These are phyloP conservation scores for Vipera ursinii DNA, from an alignment of 2,797 vertebrate genomes.

Conservation along the genomic window DNA sequence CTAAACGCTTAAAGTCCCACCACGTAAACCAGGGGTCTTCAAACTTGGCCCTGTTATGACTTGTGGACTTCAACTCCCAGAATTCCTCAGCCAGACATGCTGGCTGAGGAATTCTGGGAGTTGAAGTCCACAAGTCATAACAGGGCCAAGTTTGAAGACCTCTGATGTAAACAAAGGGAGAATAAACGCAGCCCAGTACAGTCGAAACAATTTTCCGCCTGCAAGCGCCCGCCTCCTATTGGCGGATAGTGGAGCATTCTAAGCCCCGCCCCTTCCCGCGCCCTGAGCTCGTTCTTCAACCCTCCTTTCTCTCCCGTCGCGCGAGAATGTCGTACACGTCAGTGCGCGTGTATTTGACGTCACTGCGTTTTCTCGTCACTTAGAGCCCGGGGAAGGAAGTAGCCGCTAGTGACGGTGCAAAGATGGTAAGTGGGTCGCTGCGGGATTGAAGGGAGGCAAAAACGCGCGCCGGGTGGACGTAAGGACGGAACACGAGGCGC, in stretches of 20 bases:
- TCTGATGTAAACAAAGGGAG: background rate
- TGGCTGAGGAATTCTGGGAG: too few species aligned
- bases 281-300: background rate
- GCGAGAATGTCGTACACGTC: background rate
- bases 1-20: too few species aligned
- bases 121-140: too few species aligned
- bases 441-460: too few species aligned
- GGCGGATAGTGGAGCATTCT: background rate
- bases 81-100: too few species aligned
- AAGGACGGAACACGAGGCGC: background rate
- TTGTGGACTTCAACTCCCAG: too few species aligned
- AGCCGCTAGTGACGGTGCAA: constrained; percentile 14
- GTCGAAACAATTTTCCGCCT: too few species aligned
- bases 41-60: too few species aligned
- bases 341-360: background rate
- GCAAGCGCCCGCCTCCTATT: too few species aligned
- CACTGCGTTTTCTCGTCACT: background rate
- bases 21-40: too few species aligned
- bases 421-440: constrained; percentile 19
- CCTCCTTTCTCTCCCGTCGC: background rate
- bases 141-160: too few species aligned
- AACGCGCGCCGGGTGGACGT: background rate
- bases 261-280: background rate
- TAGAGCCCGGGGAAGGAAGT: background rate
- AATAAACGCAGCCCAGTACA: background rate